Evolutionary conservation across 30 jellyfish, hydroid and myxozoan species (phyloP), one percentile per base, ranked within the genome.

Genomic region (Chrysaora quinquecirrha): DNA sequence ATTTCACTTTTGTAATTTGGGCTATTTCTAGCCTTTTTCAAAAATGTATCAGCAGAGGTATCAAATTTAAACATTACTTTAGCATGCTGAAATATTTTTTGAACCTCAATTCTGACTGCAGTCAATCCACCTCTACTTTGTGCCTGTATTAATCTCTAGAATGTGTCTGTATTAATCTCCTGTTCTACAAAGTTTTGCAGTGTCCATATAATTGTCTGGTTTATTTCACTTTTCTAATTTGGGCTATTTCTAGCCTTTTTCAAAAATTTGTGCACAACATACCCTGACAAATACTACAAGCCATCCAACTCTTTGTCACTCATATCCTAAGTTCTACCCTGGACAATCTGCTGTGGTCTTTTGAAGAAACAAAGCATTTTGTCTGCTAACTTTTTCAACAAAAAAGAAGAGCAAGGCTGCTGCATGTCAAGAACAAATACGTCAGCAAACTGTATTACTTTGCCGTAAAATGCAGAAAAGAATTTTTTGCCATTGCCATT

Each of bases 121-220:
- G 28, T 60, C 32, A 60, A 20, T 25, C 72, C 72, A n/a, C 72
- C 72, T 60, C 72, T 21, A 22, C 32, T 60, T 25, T n/a, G 72
- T 21, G 72, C 23, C 32, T 60, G 22, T 4, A 60, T 60, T 60
- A 60, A 60, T n/a, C 28, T 21, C 32, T 60, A 22, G 72, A 9
- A 21, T 60, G 28, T 21, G n/a, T n/a, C n/a, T n/a, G n/a, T n/a
- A n/a, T n/a, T n/a, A n/a, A n/a, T 10, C 28, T 60, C 72, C 32
- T 60, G 9, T 12, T 21, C 32, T 25, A 60, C 10, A 12, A 60
- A n/a, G 10, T 60, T 60, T 12, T 25, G 11, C 32, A 60, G 72
- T 9, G 23, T 22, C 32, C 32, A 10, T 6, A 60, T 60, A 20
- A 60, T 25, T 4, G 72, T 22, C 32, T 60, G 72, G 28, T 21